Evolutionary conservation across 2,888 invertebrate genomes (phyloP).

Genomic region (Caenorhabditis plicata): DNA sequence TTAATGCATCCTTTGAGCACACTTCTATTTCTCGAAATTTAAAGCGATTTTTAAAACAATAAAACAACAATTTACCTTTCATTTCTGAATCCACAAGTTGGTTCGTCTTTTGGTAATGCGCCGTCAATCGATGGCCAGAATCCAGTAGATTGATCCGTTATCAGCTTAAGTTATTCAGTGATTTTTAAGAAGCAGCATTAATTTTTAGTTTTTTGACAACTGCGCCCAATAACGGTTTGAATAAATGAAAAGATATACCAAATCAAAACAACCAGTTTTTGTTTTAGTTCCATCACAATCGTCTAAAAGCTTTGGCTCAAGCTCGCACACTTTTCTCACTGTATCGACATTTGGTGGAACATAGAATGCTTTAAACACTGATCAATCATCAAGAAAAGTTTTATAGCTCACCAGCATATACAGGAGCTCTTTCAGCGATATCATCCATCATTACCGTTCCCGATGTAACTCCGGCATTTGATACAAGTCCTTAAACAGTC

Average conservation of each 20-base stretch:
- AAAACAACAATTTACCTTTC: slow-evolving; percentile 34
- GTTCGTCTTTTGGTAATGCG: slow-evolving; percentile 53
- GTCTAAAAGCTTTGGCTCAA: slow-evolving; percentile 48
- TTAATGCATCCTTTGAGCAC: no score
- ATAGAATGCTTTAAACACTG: slow-evolving; percentile 56
- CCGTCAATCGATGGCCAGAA: slow-evolving; percentile 63
- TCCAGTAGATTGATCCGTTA: slow-evolving; percentile 56
- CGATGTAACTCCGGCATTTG: slow-evolving; percentile 53
- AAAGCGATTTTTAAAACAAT: neutral
- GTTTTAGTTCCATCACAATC: slow-evolving; percentile 60
- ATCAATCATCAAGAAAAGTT: no score
- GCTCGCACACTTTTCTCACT: slow-evolving; percentile 59
- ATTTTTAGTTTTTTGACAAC: neutral
- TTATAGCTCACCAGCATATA: slow-evolving; percentile 49
- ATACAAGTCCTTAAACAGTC: no score
- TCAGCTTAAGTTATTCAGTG: slow-evolving; percentile 7
- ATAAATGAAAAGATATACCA: no score
- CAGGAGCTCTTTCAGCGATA: slow-evolving; percentile 59
- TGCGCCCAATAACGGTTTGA: no score
- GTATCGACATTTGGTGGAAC: slow-evolving; percentile 60
- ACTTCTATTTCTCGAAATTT: no score
- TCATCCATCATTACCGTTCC: slow-evolving; percentile 63
- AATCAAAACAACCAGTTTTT: slow-evolving; percentile 56
- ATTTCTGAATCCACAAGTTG: slow-evolving; percentile 58
- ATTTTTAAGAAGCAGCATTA: slow-evolving; percentile 4